Conservation (phyloP, 2,797 vertebrate genomes). For the Helostoma temminkii region DNA sequence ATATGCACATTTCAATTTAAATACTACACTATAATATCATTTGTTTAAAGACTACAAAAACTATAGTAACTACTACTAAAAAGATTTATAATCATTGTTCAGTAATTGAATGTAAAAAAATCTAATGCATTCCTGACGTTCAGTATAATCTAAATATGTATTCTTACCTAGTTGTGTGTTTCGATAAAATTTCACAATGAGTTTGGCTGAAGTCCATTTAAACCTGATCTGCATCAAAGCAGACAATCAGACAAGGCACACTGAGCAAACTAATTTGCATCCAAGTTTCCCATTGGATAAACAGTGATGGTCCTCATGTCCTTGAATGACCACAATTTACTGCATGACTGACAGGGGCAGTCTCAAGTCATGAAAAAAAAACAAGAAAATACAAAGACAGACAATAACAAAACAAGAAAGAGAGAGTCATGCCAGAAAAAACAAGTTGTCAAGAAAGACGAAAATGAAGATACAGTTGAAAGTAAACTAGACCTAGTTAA, state of each 20-base stretch:
- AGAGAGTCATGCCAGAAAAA: conserved; percentile 2
- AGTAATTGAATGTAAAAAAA: not conserved
- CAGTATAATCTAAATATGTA: not conserved
- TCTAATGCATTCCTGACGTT: not conserved
- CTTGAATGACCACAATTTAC: conserved; percentile 43
- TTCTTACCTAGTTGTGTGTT: not conserved
- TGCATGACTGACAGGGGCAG: conserved; percentile 20
- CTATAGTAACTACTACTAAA: too few relatives aligned
- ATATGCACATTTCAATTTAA: too few relatives aligned
- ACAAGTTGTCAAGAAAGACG: conserved; percentile 17
- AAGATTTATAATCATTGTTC: conserved; percentile 1
- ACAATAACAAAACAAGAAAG: conserved; percentile 8
- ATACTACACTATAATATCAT: too few relatives aligned
- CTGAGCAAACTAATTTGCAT: conserved; percentile 51
- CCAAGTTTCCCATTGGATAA: conserved; percentile 1
- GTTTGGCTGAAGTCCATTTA: conserved; percentile 25
- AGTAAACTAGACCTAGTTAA: conserved; percentile 17
- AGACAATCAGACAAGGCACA: conserved; percentile 43
- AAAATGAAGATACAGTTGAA: conserved; percentile 21
- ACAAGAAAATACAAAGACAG: conserved; percentile 5
- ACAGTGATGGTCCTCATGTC: conserved; percentile 29
- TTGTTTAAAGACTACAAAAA: too few relatives aligned
- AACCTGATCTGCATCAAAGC: conserved; percentile 37
- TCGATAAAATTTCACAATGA: conserved; percentile 21
- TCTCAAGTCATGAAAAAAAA: conserved; percentile 30